These are phyloP conservation scores for Neuroterus valhalla DNA, from an alignment of 1,140 invertebrate genomes.

Conservation along the genomic window DNA sequence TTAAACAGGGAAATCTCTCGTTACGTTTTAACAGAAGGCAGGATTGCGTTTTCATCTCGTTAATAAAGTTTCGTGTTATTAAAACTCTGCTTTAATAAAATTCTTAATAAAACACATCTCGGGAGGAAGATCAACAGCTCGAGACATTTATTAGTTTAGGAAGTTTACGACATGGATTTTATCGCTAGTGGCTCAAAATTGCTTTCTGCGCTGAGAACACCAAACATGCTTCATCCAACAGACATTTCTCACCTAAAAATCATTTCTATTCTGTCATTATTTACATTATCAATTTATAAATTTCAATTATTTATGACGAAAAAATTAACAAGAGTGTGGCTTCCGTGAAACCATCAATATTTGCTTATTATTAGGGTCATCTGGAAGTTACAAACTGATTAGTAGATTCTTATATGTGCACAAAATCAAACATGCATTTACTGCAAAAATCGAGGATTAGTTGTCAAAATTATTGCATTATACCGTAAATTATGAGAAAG, in stretches of 20 bases:
- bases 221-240: conserved; percentile 11
- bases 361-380: no score
- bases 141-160: conserved; percentile 19
- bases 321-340: background rate
- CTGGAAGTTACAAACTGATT: no score
- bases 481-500: background rate
- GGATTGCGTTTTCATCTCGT: no score
- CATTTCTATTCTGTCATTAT: background rate
- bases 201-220: conserved; percentile 20
- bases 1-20: background rate
- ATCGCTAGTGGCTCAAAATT: conserved; percentile 26
- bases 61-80: no score
- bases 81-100: conserved; percentile 10
- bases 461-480: background rate
- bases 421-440: background rate
- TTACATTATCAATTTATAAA: background rate
- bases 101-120: conserved; percentile 12
- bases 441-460: background rate
- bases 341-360: no score
- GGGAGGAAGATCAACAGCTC: conserved; percentile 17
- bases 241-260: background rate
- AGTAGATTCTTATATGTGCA: no score
- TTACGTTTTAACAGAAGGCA: no score
- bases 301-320: background rate
- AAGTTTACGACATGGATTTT: conserved; percentile 23